Evolutionary conservation across 2,888 invertebrate genomes (phyloP).

Genomic region (Portevinia maculata): DNA sequence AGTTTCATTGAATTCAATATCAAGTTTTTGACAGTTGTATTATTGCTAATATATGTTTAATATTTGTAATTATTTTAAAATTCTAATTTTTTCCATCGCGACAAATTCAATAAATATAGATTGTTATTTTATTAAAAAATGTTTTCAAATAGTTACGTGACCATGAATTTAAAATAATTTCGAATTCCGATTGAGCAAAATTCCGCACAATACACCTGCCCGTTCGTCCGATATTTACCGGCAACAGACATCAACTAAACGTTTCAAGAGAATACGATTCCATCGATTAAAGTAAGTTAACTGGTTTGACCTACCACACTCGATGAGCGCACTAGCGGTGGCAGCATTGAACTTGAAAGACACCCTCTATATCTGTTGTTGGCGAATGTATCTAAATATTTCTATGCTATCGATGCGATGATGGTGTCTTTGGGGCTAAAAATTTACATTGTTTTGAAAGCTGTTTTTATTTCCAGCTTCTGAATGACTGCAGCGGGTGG

Average conservation of each 20-base stretch:
- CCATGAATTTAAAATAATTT: constrained; percentile 17
- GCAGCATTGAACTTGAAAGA: constrained; percentile 30
- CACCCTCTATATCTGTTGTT: constrained; percentile 10
- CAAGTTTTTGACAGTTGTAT: constrained; percentile 34
- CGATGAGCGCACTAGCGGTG: constrained; percentile 24
- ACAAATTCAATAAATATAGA: not conserved
- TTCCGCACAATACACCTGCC: constrained; percentile 38
- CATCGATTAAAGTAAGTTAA: constrained; percentile 35
- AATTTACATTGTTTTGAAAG: constrained; percentile 39
- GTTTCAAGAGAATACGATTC: constrained; percentile 38
- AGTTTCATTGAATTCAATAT: constrained; percentile 14
- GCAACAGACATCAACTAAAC: constrained; percentile 69
- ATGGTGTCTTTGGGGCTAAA: constrained; percentile 9
- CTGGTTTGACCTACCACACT: constrained; percentile 68
- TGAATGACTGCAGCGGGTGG: not conserved
- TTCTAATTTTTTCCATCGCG: constrained; percentile 13
- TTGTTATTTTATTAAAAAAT: constrained; percentile 6
- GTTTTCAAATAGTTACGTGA: constrained; percentile 6
- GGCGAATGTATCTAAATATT: constrained; percentile 45
- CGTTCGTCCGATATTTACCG: constrained; percentile 63
- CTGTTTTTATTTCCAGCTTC: constrained; percentile 31
- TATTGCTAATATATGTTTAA: not conserved
- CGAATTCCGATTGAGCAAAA: constrained; percentile 12
- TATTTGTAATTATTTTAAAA: not conserved
- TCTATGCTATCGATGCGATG: constrained; percentile 16